A percentile compares a stretch with the other conserved stretches of the same genome.
Evolutionary conservation across 2,113 vertebrate genomes (phyloP).

Genomic region (Alectura lathami): DNA sequence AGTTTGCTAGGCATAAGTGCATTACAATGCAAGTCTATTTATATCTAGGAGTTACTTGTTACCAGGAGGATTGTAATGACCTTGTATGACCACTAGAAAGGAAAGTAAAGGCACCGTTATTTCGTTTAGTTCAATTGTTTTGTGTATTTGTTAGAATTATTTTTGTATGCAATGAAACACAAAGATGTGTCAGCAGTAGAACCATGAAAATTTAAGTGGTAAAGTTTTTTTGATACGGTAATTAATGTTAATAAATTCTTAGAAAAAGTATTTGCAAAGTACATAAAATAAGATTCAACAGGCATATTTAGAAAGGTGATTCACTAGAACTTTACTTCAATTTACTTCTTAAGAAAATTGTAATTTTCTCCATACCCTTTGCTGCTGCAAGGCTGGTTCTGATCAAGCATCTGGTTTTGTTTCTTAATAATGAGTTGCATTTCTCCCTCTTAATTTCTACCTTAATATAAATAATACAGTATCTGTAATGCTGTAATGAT

Average conservation of each 20-base stretch:
- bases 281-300: background rate
- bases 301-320: background rate
- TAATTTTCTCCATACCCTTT: background rate
- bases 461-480: background rate
- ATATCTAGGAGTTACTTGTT: background rate
- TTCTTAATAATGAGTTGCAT: background rate
- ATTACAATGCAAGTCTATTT: background rate
- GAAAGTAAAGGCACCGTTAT: background rate
- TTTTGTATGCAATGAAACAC: background rate
- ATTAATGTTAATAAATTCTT: background rate
- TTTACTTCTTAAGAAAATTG: background rate
- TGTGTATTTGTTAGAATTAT: background rate
- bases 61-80: background rate
- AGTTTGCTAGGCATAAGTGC: background rate
- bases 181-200: background rate
- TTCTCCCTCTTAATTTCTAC: background rate
- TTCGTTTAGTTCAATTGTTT: constrained; percentile 14
- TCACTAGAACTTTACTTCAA: background rate
- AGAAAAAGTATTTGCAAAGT: background rate
- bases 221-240: background rate
- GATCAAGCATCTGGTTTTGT: background rate
- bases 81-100: background rate
- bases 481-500: background rate
- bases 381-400: background rate
- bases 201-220: background rate